Base-by-base conservation (phyloP, 1,140 invertebrate species). In the Leptinotarsa undecemlineata region DNA sequence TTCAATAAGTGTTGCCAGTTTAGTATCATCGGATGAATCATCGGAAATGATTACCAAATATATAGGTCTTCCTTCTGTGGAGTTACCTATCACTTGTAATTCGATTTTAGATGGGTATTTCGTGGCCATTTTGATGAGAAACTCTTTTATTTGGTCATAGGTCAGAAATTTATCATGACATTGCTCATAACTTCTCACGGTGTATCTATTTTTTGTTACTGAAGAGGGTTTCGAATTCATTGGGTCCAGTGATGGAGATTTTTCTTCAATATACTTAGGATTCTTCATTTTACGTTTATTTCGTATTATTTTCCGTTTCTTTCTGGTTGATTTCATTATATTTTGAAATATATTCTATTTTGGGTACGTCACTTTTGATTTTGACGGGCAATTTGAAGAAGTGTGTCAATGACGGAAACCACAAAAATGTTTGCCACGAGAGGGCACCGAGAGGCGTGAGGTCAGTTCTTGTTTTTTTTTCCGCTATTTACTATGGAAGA, bases 91-190 rank as follows among this genome's bases (percentile, higher is more conserved):
- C 11, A 48, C 48, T 48, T 72, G 23, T 20, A 77, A 6, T 13
- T 77, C 51, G 6, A 77, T 21, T 23, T 47, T 62, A 13, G 48
- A 42, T 47, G 74, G 71, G 73, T 63, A 60, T n/a, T 62, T 68
- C 19, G 74, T 77, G 15, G 75, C 17, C 47, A 73, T 69, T 75
- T 74, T 80, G 0, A 15, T 20, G 62, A 80, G 61, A 70, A 75
- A 80, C 2, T 72, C 67, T 19, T 63, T 19, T 21, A 80, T 80
- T 62, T 78, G 47, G 4, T 75, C 72, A 62, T 78, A 80, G 47
- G 21, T 76, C n/a, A 80, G 51, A 66, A 80, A 78, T 64, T 78
- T 73, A 19, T 78, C 76, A 62, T 78, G 74, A 57, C 72, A 80
- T 71, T 68, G 48, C 64, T 80, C 77, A n/a, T 20, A 61, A 23